Evolutionary conservation across 2,888 invertebrate genomes (phyloP).

Genomic region (Drosophila greeni): DNA sequence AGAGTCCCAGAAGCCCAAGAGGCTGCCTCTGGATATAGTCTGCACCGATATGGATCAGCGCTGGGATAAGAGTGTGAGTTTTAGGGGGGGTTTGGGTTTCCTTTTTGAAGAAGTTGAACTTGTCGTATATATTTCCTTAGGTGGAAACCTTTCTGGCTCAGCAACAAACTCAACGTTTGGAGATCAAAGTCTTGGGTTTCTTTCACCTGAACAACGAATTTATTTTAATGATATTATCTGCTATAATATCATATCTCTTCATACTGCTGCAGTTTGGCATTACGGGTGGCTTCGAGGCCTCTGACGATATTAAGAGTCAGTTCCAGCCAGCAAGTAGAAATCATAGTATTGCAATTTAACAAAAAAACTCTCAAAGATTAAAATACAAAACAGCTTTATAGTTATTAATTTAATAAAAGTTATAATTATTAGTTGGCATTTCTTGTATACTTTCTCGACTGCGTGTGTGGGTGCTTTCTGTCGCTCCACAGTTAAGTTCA

Average conservation of each 20-base stretch:
- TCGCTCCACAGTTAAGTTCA: slow-evolving; percentile 12
- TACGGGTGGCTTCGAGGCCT: slow-evolving; percentile 57
- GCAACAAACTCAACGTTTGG: slow-evolving; percentile 62
- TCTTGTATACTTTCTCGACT: not conserved
- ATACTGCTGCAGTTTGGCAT: slow-evolving; percentile 70
- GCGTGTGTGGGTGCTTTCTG: slow-evolving; percentile 2
- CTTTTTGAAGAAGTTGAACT: not conserved
- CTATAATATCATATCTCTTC: slow-evolving; percentile 70
- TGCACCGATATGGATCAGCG: slow-evolving; percentile 70
- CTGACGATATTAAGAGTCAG: slow-evolving; percentile 11
- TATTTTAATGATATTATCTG: slow-evolving; percentile 68
- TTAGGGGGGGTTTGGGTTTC: fast-evolving
- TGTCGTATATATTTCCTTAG: not conserved
- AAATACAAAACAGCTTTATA: not conserved
- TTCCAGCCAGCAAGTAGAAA: not conserved
- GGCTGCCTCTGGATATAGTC: slow-evolving; percentile 64
- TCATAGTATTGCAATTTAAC: not conserved
- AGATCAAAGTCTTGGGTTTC: slow-evolving; percentile 69
- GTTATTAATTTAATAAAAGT: not conserved
- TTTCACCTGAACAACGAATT: slow-evolving; percentile 68
- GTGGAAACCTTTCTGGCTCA: slow-evolving; percentile 55
- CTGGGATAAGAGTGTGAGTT: slow-evolving; percentile 73
- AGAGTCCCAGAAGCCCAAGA: slow-evolving; percentile 60
- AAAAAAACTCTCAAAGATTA: not conserved
- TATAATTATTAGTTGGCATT: slow-evolving; percentile 1